phyloP scores from a whole-genome alignment of 2,797 vertebrate genomes.

The Triplophysa yarkandensis region DNA sequence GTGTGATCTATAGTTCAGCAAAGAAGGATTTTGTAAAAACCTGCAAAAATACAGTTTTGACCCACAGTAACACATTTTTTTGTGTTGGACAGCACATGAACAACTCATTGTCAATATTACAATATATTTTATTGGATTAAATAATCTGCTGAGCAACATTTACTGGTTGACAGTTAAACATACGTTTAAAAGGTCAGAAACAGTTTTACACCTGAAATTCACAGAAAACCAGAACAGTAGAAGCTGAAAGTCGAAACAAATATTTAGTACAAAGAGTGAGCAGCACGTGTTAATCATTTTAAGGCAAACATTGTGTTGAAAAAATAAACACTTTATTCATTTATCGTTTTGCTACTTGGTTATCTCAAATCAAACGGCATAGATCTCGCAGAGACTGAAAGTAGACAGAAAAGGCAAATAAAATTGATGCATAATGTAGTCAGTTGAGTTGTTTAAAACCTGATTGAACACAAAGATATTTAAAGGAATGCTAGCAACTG shows the following conservation, averaged over 20 bases:
- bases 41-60: background rate
- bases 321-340: background rate
- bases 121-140: slow-evolving; percentile 32
- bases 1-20: background rate
- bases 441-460: too few species aligned
- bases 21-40: background rate
- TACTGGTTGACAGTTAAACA: slow-evolving; percentile 56
- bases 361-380: background rate
- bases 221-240: slow-evolving; percentile 8
- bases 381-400: background rate
- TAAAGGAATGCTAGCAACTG: too few species aligned
- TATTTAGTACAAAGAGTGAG: slow-evolving; percentile 8
- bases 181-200: slow-evolving; percentile 12
- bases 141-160: slow-evolving; percentile 27
- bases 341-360: background rate
- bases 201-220: slow-evolving; percentile 34
- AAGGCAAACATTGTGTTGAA: slow-evolving; percentile 29
- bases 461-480: too few species aligned
- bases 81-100: background rate
- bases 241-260: slow-evolving; percentile 14
- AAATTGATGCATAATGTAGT: background rate
- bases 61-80: background rate
- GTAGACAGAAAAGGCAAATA: background rate
- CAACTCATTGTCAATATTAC: background rate
- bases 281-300: slow-evolving; percentile 26